These are phyloP conservation scores for Nipponia nippon DNA, from an alignment of 2,113 vertebrate species.

Conservation along the genomic window DNA sequence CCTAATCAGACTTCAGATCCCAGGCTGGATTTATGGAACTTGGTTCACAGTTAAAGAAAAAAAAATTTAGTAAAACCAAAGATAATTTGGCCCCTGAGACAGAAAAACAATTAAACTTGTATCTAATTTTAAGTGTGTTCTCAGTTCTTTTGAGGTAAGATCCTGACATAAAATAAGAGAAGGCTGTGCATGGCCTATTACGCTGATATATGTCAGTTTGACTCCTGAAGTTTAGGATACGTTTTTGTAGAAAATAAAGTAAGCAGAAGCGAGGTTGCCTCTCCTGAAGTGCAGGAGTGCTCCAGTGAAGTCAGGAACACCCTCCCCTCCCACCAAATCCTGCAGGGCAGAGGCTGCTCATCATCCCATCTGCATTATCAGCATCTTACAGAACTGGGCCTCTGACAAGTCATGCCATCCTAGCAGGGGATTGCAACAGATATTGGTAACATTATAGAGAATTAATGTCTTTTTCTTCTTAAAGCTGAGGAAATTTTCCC, in stretches of 20 bases:
- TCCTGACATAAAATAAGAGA: neutral
- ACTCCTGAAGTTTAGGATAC: neutral
- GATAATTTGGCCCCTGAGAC: neutral
- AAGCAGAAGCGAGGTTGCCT: neutral
- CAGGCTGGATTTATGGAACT: neutral
- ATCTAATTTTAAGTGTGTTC: neutral
- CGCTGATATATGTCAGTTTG: neutral
- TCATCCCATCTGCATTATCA: neutral
- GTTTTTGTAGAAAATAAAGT: neutral
- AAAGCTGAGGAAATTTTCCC: neutral
- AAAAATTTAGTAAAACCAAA: neutral
- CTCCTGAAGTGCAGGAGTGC: neutral
- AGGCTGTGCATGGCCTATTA: neutral
- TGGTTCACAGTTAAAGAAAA: neutral
- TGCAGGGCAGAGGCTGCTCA: neutral
- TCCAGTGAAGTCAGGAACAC: neutral
- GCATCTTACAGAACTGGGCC: neutral
- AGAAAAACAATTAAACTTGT: neutral
- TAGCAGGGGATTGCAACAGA: neutral
- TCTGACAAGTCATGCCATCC: neutral
- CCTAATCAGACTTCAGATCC: neutral
- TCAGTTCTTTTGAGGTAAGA: neutral
- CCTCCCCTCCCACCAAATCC: neutral
- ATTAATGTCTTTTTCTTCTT: neutral
- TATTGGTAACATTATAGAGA: neutral